phyloP scores from a whole-genome alignment of 2,113 vertebrate species.

The Bostrychus sinensis region DNA sequence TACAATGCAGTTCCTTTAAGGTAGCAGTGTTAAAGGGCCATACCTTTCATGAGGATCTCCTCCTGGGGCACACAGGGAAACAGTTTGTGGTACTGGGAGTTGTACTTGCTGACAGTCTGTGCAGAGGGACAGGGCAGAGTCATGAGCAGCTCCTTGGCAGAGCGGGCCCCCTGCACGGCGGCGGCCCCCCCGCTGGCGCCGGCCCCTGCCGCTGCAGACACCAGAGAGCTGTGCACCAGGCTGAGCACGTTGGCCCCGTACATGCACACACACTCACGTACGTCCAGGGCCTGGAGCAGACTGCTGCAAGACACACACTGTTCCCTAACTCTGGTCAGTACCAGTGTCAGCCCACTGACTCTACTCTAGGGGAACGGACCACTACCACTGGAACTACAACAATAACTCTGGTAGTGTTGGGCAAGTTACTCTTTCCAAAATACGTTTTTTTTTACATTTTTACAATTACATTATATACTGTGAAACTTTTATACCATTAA shows the following conservation, averaged over 20 bases:
- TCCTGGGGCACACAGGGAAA: conserved; percentile 92
- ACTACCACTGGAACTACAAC: conserved; percentile 32
- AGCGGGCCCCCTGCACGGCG: conserved; percentile 65
- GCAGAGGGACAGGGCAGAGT: conserved; percentile 79
- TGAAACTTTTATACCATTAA: too few species aligned
- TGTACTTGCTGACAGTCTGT: conserved; percentile 93
- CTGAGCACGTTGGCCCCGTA: conserved; percentile 80
- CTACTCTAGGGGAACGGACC: conserved; percentile 46
- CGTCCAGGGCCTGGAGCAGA: conserved; percentile 74
- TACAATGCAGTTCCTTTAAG: too few species aligned
- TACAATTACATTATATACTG: too few species aligned
- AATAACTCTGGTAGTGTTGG: too few species aligned
- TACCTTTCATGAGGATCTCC: conserved; percentile 95
- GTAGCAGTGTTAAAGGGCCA: neutral
- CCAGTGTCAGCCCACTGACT: conserved; percentile 17
- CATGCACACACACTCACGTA: conserved; percentile 73
- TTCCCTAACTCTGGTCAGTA: conserved; percentile 63
- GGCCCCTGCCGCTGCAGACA: conserved; percentile 63
- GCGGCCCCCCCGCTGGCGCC: conserved; percentile 41
- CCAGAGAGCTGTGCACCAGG: conserved; percentile 80
- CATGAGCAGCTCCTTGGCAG: conserved; percentile 77
- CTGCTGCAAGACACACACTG: conserved; percentile 78
- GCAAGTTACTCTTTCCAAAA: too few species aligned
- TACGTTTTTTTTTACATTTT: too few species aligned
- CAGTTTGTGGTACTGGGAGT: conserved; percentile 96